Evolutionary conservation across 2,797 vertebrate genomes (phyloP), one percentile per base, ranked within the genome.

Genomic region (Pristis pectinata): DNA sequence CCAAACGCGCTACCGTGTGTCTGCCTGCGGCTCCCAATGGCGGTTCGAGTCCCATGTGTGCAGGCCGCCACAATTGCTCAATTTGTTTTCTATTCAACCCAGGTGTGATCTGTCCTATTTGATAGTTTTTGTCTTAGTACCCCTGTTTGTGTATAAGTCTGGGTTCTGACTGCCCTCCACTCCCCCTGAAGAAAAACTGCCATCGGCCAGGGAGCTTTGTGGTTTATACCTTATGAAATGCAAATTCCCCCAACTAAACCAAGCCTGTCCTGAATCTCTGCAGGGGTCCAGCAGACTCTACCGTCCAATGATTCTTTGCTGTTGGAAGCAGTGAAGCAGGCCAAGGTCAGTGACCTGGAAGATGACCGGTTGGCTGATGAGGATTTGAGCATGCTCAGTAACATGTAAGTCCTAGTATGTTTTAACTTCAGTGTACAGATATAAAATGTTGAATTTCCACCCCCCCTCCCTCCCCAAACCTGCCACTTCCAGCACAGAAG

Each of bases 311-410:
- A 99, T 95, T 98, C 98, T 82, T 96, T 99, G 95, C 97, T 99
- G 95, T 97, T 99, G 96, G 98, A 99, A 96, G 99, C 97, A 0
- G 99, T 98, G 95, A 99, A 99, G 96, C 99, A 99, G 96, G 98
- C 99, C 95, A 99, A 99, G 97, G 98, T 99, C 96, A 99, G 96
- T 95, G 98, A 98, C 96, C 95, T 99, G 96, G 98, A 99, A 94
- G 99, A 99, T 0, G 99, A 99, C 96, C 96, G 98, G 95, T 97
- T 99, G 95, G 99, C 98, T 0, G 99, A 99, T 96, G 98, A 99
- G 0, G 99, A 99, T 59, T 95, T 94, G 70, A 94, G 70, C 13
- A 15, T 94, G 41, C 92, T 76, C 70, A 94, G 67, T 76, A 94
- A 76, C 70, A 94, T 76, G 92, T 94, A 56, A 94, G 92, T 94